Evolutionary conservation across 2,113 vertebrate genomes (phyloP).

Genomic region (Bufo gargarizans): DNA sequence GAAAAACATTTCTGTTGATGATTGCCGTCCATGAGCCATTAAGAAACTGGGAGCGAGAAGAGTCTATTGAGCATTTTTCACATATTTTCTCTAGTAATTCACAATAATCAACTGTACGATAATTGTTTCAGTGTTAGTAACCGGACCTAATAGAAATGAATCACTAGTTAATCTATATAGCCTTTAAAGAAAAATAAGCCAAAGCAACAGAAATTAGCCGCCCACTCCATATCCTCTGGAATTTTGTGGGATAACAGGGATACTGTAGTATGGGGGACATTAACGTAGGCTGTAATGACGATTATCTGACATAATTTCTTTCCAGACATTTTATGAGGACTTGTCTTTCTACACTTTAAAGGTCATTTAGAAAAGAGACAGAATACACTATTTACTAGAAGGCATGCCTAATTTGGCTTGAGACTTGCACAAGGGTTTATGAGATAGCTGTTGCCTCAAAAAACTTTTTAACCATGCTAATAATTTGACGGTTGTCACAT

Average conservation of each 20-base stretch:
- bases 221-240: slow-evolving; percentile 1
- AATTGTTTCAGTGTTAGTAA: slow-evolving; percentile 17
- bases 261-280: background rate
- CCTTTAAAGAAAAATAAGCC: slow-evolving; percentile 20
- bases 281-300: background rate
- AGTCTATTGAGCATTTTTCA: slow-evolving; percentile 8
- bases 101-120: slow-evolving; percentile 8
- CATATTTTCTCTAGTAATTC: background rate
- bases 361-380: slow-evolving; percentile 4
- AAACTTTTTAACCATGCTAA: background rate
- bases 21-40: background rate
- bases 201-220: background rate
- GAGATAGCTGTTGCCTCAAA: background rate
- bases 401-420: background rate
- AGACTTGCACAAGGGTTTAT: background rate
- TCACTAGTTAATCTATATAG: background rate
- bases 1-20: background rate
- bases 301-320: background rate
- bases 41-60: background rate
- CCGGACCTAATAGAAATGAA: slow-evolving; percentile 17
- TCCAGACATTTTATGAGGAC: background rate
- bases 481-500: background rate
- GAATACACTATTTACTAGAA: background rate
- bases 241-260: slow-evolving; percentile 10
- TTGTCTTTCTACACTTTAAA: slow-evolving; percentile 12